Percentiles rank a stretch among this genome's conserved stretches.
phyloP scores from a whole-genome alignment of 2,113 vertebrate genomes.

The Oryzias javanicus region DNA sequence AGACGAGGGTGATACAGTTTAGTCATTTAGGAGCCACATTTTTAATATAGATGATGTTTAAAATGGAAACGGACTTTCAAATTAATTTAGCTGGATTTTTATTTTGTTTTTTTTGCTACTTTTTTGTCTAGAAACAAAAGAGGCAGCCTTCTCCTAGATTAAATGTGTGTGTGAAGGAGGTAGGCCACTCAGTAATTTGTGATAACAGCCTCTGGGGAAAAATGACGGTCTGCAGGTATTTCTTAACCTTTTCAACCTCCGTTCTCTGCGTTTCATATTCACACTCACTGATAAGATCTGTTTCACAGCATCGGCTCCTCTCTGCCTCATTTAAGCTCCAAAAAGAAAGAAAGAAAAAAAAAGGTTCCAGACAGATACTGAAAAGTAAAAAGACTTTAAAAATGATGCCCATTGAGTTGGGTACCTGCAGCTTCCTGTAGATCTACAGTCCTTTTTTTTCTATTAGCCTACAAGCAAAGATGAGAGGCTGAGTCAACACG shows the following conservation, averaged over 20 bases:
- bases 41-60: neutral
- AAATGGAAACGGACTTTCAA: conserved; percentile 16
- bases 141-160: conserved; percentile 16
- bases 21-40: conserved; percentile 1
- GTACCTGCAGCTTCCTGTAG: conserved; percentile 40
- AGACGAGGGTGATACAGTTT: conserved; percentile 4
- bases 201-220: conserved; percentile 37
- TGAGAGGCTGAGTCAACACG: conserved; percentile 60
- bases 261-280: conserved; percentile 21
- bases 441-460: conserved; percentile 57
- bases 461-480: conserved; percentile 59
- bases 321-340: conserved; percentile 41
- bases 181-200: conserved; percentile 27
- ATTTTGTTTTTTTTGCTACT: conserved; percentile 40
- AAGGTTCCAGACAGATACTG: conserved; percentile 6
- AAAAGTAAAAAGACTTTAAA: conserved; percentile 43
- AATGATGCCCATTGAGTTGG: conserved; percentile 15
- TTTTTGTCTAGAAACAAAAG: conserved; percentile 30
- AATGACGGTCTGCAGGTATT: conserved; percentile 38
- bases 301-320: conserved; percentile 35
- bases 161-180: conserved; percentile 8
- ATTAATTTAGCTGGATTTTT: conserved; percentile 26
- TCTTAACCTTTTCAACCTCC: conserved; percentile 28
- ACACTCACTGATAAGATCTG: conserved; percentile 29
- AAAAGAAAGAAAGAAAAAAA: conserved; percentile 31